Evolutionary conservation across 1,140 invertebrate species (phyloP).

Genomic region (Eurosta solidaginis): DNA sequence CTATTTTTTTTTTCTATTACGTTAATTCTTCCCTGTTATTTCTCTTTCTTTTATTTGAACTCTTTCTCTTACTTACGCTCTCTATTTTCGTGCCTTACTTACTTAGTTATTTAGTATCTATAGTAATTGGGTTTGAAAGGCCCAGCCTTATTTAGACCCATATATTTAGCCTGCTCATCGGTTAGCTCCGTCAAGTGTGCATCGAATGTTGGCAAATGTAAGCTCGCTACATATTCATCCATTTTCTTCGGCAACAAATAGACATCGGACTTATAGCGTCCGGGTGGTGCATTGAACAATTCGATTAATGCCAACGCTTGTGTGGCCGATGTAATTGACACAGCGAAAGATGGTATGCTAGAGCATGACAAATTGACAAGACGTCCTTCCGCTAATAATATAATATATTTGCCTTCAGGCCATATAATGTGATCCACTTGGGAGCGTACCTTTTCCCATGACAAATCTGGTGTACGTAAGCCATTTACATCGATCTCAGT

Average conservation of each 20-base stretch:
- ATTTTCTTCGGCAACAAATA: conserved; percentile 98
- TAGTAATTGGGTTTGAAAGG: conserved; percentile 99
- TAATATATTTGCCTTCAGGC: conserved; percentile 90
- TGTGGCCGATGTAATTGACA: conserved; percentile 92
- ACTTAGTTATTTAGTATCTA: conserved; percentile 72
- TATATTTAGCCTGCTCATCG: conserved; percentile 97
- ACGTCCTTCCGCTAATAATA: conserved; percentile 92
- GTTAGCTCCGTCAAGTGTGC: conserved; percentile 94
- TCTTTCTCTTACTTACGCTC: background rate
- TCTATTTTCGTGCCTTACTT: background rate
- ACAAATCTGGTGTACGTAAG: conserved; percentile 88
- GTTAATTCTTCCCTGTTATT: background rate
- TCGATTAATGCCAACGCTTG: conserved; percentile 96
- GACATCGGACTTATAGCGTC: conserved; percentile 95
- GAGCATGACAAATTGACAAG: conserved; percentile 96
- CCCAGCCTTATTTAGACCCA: conserved; percentile 95
- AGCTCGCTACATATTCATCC: conserved; percentile 91
- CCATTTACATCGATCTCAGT: conserved; percentile 98
- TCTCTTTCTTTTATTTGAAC: too few relatives aligned
- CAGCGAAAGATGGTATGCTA: conserved; percentile 95
- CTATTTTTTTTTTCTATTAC: background rate
- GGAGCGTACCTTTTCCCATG: conserved; percentile 96
- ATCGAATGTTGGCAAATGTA: conserved; percentile 96
- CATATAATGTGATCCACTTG: conserved; percentile 98
- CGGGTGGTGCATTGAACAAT: conserved; percentile 91